Conservation (phyloP, 2,113 vertebrate species). For the Melanocharis versteri region DNA sequence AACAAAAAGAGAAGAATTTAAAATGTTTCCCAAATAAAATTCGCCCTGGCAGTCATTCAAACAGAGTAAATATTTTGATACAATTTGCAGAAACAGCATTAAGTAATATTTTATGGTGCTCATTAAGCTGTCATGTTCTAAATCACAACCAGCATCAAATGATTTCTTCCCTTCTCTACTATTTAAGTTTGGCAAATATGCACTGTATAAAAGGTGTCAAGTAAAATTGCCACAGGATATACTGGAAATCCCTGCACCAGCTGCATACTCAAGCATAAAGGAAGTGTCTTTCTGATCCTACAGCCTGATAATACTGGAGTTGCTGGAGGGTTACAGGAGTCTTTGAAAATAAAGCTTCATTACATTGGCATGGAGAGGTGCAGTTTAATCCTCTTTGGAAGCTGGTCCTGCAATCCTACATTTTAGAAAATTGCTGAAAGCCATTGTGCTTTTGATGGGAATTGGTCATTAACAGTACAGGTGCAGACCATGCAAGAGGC, state of each 20-base stretch:
- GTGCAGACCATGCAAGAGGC: neutral
- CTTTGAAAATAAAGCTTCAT: slow-evolving; percentile 46
- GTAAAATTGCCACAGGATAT: slow-evolving; percentile 51
- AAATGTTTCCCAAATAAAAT: slow-evolving; percentile 46
- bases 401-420: neutral
- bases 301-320: slow-evolving; percentile 17
- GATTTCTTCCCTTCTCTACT: slow-evolving; percentile 1
- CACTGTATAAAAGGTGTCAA: slow-evolving; percentile 46
- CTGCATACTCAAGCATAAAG: slow-evolving; percentile 49
- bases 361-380: neutral
- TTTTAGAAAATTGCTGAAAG: slow-evolving; percentile 32
- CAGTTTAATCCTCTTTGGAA: slow-evolving; percentile 41
- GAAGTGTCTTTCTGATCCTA: slow-evolving; percentile 47
- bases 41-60: slow-evolving; percentile 22
- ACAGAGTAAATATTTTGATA: slow-evolving; percentile 11
- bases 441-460: neutral
- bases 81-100: slow-evolving; percentile 1
- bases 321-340: slow-evolving; percentile 34
- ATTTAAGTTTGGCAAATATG: slow-evolving; percentile 18
- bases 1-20: neutral
- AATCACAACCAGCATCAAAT: neutral
- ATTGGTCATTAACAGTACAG: slow-evolving; percentile 8
- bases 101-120: slow-evolving; percentile 31
- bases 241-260: slow-evolving; percentile 62
- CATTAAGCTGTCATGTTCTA: slow-evolving; percentile 44